These are phyloP conservation scores for Polymixis lichenea DNA, from an alignment of 2,888 invertebrate genomes.

Conservation along the genomic window DNA sequence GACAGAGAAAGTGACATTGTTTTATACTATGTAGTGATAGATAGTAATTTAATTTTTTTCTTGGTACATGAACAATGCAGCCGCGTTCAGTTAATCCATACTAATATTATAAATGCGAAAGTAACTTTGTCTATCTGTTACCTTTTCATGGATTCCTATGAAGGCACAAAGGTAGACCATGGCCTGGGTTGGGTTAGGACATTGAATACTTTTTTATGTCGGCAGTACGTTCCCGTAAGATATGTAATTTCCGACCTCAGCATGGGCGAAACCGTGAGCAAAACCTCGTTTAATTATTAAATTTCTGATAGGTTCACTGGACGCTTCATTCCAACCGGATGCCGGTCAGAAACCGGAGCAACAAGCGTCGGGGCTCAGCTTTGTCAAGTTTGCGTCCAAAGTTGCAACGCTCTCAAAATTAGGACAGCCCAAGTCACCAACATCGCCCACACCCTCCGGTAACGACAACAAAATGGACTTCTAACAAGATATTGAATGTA, in stretches of 20 bases:
- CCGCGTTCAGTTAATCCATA: neutral
- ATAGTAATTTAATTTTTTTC: too few species aligned
- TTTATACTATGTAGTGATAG: too few species aligned
- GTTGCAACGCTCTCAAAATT: slow-evolving; percentile 85
- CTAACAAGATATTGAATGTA: slow-evolving; percentile 61
- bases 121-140: neutral
- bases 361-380: slow-evolving; percentile 82
- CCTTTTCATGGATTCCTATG: neutral
- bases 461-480: slow-evolving; percentile 83
- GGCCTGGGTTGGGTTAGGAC: neutral
- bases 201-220: neutral
- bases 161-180: too few species aligned
- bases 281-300: neutral
- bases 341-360: slow-evolving; percentile 82
- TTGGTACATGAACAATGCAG: neutral
- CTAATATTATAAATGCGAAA: neutral
- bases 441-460: slow-evolving; percentile 79
- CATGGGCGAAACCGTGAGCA: neutral
- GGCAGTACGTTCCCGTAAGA: neutral
- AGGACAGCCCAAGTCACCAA: slow-evolving; percentile 82
- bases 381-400: slow-evolving; percentile 86
- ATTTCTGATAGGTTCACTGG: slow-evolving; percentile 80
- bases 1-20: too few species aligned
- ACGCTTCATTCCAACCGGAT: slow-evolving; percentile 82
- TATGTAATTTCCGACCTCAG: neutral